A percentile compares a stretch with the other conserved stretches of the same genome.
Conservation (phyloP, 2,797 vertebrate genomes). For the Brachyalestes nurse region DNA sequence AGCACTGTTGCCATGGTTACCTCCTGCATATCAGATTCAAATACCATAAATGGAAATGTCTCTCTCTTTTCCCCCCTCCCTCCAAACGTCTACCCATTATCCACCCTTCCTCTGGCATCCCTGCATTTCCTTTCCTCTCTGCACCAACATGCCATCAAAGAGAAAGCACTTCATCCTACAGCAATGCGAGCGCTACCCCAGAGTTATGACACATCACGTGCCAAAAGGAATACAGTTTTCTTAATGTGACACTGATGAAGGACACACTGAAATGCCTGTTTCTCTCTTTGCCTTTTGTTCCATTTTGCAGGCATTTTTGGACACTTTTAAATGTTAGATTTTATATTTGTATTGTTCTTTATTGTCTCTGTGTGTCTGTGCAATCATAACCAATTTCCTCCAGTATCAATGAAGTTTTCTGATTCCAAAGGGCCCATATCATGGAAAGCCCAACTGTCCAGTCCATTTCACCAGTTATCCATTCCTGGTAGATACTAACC, state of each 20-base stretch:
- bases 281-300: no score
- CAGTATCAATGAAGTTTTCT: no score
- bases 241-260: no score
- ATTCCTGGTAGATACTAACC: no score
- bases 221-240: background rate
- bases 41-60: background rate
- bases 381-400: no score
- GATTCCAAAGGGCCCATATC: no score
- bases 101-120: background rate
- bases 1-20: constrained; percentile 66
- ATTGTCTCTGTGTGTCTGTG: no score
- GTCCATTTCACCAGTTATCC: no score
- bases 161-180: background rate
- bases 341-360: no score
- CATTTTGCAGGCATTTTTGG: no score
- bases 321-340: no score
- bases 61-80: background rate
- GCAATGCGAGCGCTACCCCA: background rate
- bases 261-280: background rate
- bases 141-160: background rate
- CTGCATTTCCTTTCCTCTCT: background rate
- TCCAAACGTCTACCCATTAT: background rate
- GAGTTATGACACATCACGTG: background rate
- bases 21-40: background rate
- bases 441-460: no score